Conservation (phyloP, 2,113 vertebrate species). For the Centropus bengalensis region DNA sequence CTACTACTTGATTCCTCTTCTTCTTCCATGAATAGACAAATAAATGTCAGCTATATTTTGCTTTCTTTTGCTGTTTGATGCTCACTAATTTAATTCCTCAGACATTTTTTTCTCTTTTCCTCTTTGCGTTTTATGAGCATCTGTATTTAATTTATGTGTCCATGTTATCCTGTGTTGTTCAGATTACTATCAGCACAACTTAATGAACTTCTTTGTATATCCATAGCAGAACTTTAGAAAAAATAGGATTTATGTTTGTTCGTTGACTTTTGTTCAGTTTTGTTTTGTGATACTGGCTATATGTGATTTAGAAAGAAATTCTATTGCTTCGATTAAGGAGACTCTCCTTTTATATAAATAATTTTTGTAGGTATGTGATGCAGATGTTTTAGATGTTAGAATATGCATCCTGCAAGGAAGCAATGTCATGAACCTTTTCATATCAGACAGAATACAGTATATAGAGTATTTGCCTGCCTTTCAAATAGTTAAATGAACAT, state of each 20-base stretch:
- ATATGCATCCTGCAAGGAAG: neutral
- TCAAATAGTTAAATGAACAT: neutral
- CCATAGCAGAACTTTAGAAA: neutral
- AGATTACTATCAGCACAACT: neutral
- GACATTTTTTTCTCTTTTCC: neutral
- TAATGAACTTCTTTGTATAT: neutral
- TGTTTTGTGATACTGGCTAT: neutral
- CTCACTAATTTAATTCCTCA: neutral
- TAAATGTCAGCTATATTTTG: neutral
- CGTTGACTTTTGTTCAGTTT: neutral
- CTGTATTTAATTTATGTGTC: neutral
- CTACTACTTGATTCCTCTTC: neutral
- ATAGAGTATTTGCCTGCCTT: neutral
- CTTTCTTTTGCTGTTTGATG: neutral
- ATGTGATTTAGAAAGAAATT: neutral
- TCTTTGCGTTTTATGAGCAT: neutral
- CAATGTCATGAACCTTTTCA: neutral
- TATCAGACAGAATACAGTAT: neutral
- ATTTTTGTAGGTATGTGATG: neutral
- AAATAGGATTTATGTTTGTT: neutral
- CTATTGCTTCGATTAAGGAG: neutral
- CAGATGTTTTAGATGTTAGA: neutral
- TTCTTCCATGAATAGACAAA: neutral
- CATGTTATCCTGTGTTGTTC: neutral
- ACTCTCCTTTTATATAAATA: neutral